Conservation (phyloP, 1,140 invertebrate species). For the Pachypsylla venusta region DNA sequence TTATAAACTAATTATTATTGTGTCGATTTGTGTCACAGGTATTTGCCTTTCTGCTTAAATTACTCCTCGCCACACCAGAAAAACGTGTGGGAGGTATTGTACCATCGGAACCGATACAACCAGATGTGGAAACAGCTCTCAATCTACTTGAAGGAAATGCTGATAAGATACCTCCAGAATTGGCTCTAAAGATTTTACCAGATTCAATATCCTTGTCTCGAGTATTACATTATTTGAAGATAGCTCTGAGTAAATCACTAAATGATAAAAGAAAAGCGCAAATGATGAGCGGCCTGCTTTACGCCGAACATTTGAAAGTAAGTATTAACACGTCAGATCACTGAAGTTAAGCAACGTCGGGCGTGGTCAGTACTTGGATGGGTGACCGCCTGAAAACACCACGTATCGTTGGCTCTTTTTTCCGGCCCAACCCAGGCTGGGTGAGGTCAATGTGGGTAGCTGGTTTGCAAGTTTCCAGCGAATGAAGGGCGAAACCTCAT, state of each 20-base stretch:
- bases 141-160: slow-evolving; percentile 66
- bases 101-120: slow-evolving; percentile 36
- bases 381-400: too few relatives aligned
- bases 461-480: too few relatives aligned
- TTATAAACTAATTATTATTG: background rate
- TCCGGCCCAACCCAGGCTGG: too few relatives aligned
- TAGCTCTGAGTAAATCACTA: slow-evolving; percentile 55
- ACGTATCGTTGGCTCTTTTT: too few relatives aligned
- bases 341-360: too few relatives aligned
- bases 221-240: slow-evolving; percentile 60
- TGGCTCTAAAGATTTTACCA: slow-evolving; percentile 58
- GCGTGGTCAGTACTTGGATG: too few relatives aligned
- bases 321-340: too few relatives aligned
- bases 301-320: slow-evolving; percentile 63
- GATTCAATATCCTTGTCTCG: slow-evolving; percentile 53
- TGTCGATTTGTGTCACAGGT: slow-evolving; percentile 31
- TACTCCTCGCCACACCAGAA: slow-evolving; percentile 39
- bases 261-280: slow-evolving; percentile 53
- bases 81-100: slow-evolving; percentile 33
- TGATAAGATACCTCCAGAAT: slow-evolving; percentile 54
- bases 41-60: slow-evolving; percentile 39
- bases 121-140: slow-evolving; percentile 63
- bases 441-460: too few relatives aligned
- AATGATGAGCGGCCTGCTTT: slow-evolving; percentile 62
- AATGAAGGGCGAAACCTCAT: too few relatives aligned